Conservation (phyloP, 2,888 invertebrate species). For the Thecophora atra region DNA sequence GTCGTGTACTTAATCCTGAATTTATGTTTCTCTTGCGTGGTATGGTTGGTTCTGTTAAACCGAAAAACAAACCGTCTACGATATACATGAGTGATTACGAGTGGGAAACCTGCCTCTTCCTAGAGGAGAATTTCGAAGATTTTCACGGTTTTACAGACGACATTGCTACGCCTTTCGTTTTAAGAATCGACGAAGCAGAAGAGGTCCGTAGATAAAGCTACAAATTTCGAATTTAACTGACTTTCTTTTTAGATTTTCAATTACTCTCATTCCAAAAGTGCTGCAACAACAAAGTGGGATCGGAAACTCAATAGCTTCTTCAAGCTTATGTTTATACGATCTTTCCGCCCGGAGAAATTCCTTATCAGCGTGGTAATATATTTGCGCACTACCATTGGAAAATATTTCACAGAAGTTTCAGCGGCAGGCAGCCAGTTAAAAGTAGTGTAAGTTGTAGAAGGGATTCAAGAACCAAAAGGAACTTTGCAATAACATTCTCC, state of each 20-base stretch:
- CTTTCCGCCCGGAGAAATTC: conserved; percentile 81
- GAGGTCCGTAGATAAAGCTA: conserved; percentile 48
- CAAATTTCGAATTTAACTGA: background rate
- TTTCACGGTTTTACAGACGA: conserved; percentile 71
- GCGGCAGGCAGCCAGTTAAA: conserved; percentile 68
- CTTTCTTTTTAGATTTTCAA: conserved; percentile 69
- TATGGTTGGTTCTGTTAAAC: conserved; percentile 70
- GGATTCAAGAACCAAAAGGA: too few species aligned
- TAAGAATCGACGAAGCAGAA: conserved; percentile 72
- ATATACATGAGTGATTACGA: conserved; percentile 70
- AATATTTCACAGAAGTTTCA: conserved; percentile 84
- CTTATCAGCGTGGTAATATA: conserved; percentile 84
- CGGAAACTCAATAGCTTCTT: conserved; percentile 74
- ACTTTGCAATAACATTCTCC: too few species aligned
- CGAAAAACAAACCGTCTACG: conserved; percentile 70
- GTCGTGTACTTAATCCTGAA: conserved; percentile 70
- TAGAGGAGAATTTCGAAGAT: conserved; percentile 69
- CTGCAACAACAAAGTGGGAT: conserved; percentile 72
- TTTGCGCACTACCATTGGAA: conserved; percentile 79
- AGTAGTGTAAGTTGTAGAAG: conserved; percentile 55
- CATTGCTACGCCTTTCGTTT: conserved; percentile 68
- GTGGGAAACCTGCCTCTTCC: conserved; percentile 76
- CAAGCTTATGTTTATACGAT: conserved; percentile 82
- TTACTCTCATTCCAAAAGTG: conserved; percentile 65
- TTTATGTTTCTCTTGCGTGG: conserved; percentile 86